Evolutionary conservation across 2,888 invertebrate species (phyloP), one percentile per base, ranked within the genome.

Genomic region (Biston stratarius): DNA sequence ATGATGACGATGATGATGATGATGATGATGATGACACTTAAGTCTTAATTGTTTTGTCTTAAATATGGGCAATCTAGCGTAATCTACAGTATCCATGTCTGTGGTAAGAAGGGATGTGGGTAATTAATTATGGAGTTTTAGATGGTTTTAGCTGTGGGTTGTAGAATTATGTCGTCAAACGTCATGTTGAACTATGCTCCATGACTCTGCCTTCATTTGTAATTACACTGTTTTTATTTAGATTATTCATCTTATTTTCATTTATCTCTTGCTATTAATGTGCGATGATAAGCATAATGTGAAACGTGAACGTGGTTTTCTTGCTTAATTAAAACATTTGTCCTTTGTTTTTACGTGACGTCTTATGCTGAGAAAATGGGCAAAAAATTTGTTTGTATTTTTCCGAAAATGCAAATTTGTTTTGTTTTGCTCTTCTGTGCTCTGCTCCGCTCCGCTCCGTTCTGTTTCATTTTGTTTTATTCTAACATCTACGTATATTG

Each of bases 81-180:
- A 8, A 14, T 53, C 44, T 47, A 38, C 9, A 45, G 11, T 9
- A 9, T 57, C 24, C 24, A 57, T 14, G 45, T 38, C 33, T 48
- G 33, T 59, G 59, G 59, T 6, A 59, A 38, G 48, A 59, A 49
- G 44, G 55, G 61, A 66, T 60, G 63, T 62, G 45, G 10, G 64
- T 61, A 58, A 66, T 66, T 66, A 66, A 61, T 61, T 66, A 61
- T 34, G 52, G 57, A 61, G 42, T 57, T 66, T 66, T 57, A 52
- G 51, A 14, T 12, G 58, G 34, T 57, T 61, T 66, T 56, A 58
- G 33, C 33, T 0, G 44, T 15, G 51, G 34, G 47, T 48, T 34
- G 61, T 51, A 52, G 56, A 56, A 42, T 56, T 48, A 65, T 60
- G 60, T 24, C 48, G 55, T 53, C 52, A 62, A 40, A n/a, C 36